Conservation (phyloP, 2,113 vertebrate genomes). For the Mobula birostris region DNA sequence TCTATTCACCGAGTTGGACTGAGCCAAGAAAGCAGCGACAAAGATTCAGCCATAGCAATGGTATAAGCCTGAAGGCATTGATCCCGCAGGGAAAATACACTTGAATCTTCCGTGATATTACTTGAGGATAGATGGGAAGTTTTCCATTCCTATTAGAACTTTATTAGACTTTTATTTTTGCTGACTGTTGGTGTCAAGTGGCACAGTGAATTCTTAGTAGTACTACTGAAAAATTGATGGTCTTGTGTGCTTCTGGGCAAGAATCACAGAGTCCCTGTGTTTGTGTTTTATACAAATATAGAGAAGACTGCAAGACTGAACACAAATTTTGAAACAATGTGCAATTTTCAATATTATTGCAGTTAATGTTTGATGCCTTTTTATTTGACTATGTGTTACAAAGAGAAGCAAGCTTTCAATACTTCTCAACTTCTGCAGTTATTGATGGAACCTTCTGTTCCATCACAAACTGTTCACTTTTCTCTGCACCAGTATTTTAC, state of each 20-base stretch:
- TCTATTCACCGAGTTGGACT: slow-evolving; percentile 74
- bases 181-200: not conserved
- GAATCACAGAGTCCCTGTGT: not conserved
- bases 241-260: not conserved
- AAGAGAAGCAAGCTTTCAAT: not conserved
- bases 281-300: not conserved
- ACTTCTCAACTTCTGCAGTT: not conserved
- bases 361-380: not conserved
- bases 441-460: not conserved
- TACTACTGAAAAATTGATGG: not conserved
- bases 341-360: not conserved
- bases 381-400: not conserved
- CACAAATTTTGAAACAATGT: not conserved
- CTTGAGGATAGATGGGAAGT: not conserved
- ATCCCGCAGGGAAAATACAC: not conserved
- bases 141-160: not conserved
- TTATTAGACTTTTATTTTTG: no score
- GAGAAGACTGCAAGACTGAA: not conserved
- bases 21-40: slow-evolving; percentile 47
- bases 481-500: not conserved
- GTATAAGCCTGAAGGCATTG: slow-evolving; percentile 34
- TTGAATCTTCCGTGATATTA: not conserved
- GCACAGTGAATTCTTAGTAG: not conserved
- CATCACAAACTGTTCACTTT: not conserved
- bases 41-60: slow-evolving; percentile 49